These are phyloP conservation scores for Trimorus sp. DNA, from an alignment of 2,888 invertebrate genomes.

Conservation along the genomic window DNA sequence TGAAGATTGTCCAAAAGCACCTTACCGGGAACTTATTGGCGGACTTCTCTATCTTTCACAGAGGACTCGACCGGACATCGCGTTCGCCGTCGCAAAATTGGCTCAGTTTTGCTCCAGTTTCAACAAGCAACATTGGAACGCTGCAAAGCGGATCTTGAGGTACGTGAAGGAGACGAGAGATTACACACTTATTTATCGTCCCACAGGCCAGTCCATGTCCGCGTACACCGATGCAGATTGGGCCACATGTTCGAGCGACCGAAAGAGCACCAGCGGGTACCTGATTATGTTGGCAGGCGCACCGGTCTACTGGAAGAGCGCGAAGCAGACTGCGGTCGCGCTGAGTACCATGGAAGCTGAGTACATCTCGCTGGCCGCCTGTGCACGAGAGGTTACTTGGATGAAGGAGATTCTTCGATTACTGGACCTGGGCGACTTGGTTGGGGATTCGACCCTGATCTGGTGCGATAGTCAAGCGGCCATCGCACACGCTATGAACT, in stretches of 20 bases:
- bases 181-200: conserved; percentile 25
- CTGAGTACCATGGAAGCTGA: conserved; percentile 61
- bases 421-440: conserved; percentile 20
- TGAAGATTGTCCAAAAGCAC: conserved; percentile 24
- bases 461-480: conserved; percentile 53
- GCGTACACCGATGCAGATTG: conserved; percentile 57
- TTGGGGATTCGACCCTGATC: conserved; percentile 20
- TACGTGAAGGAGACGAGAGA: conserved; percentile 50
- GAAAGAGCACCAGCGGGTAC: conserved; percentile 54
- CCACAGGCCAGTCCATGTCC: conserved; percentile 20
- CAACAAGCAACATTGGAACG: conserved; percentile 56
- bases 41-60: conserved; percentile 62
- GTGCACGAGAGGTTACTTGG: conserved; percentile 19
- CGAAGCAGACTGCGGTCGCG: conserved; percentile 46
- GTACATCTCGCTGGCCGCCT: conserved; percentile 41
- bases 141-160: conserved; percentile 38
- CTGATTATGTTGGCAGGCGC: conserved; percentile 41
- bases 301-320: conserved; percentile 49
- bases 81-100: conserved; percentile 55
- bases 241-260: conserved; percentile 37
- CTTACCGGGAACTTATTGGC: conserved; percentile 54
- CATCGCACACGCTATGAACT: conserved; percentile 43
- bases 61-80: conserved; percentile 62
- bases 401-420: conserved; percentile 39
- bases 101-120: conserved; percentile 47